Evolutionary conservation across 2,888 invertebrate genomes (phyloP).

Genomic region (Clivina fossor): DNA sequence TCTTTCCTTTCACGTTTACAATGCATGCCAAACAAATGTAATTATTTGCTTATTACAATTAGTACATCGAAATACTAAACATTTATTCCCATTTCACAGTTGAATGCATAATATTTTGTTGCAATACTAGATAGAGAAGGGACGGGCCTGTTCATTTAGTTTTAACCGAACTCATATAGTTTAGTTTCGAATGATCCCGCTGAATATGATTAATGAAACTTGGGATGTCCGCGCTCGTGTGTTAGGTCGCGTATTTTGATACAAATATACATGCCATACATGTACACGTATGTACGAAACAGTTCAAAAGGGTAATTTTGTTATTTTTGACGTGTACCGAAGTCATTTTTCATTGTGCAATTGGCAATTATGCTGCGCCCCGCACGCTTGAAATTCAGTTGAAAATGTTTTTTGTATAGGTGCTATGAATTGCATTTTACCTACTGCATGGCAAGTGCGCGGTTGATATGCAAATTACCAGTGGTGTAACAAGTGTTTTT

Average conservation of each 20-base stretch:
- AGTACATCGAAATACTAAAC: neutral
- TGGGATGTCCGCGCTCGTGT: too few relatives aligned
- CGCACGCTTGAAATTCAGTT: too few relatives aligned
- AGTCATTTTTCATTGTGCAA: constrained; percentile 34
- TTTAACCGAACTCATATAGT: too few relatives aligned
- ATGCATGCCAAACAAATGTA: neutral
- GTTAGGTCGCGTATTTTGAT: constrained; percentile 27
- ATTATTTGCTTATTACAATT: constrained; percentile 13
- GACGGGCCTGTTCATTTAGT: constrained; percentile 35
- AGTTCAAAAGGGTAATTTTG: constrained; percentile 35
- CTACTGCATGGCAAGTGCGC: too few relatives aligned
- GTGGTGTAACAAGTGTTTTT: constrained; percentile 2
- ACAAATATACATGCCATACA: too few relatives aligned
- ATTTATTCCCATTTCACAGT: constrained; percentile 10
- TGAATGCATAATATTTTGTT: constrained; percentile 20
- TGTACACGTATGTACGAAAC: too few relatives aligned
- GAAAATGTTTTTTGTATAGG: too few relatives aligned
- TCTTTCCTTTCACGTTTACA: neutral
- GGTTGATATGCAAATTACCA: neutral
- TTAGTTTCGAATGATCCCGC: too few relatives aligned
- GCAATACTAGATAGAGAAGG: too few relatives aligned
- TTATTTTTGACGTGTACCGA: constrained; percentile 32
- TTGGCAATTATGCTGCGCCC: constrained; percentile 32
- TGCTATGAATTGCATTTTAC: too few relatives aligned
- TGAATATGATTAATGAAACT: constrained; percentile 34